These are phyloP conservation scores for Limnephilus auricula DNA, from an alignment of 2,888 invertebrate genomes.

Conservation along the genomic window DNA sequence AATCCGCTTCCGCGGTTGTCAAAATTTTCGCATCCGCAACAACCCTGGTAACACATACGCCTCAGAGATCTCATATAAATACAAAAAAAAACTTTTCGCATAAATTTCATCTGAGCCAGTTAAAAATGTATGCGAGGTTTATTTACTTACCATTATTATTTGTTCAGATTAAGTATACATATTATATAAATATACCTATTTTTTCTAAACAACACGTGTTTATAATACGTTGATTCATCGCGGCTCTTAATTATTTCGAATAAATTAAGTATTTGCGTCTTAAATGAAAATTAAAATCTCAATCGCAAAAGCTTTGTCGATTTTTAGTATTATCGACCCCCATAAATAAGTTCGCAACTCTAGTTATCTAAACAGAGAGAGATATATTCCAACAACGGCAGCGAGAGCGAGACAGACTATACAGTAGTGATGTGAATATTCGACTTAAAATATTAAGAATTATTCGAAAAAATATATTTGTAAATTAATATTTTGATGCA, in stretches of 20 bases:
- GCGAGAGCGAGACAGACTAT: slow-evolving; percentile 14
- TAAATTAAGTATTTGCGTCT: background rate
- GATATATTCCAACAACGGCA: background rate
- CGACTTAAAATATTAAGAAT: background rate
- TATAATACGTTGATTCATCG: background rate
- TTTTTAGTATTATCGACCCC: background rate
- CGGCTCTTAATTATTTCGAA: background rate
- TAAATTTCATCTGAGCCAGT: background rate
- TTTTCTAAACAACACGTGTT: background rate
- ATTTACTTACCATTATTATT: too few relatives aligned
- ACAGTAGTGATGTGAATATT: background rate
- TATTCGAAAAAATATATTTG: background rate
- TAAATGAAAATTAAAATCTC: background rate
- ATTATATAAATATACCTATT: too few relatives aligned
- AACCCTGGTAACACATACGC: too few relatives aligned
- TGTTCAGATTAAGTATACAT: too few relatives aligned
- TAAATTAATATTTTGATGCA: background rate
- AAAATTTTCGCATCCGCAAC: too few relatives aligned
- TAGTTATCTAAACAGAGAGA: slow-evolving; percentile 7
- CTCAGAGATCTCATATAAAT: too few relatives aligned
- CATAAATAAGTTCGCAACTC: background rate
- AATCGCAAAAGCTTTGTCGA: background rate
- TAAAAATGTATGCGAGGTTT: background rate
- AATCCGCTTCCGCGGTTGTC: too few relatives aligned
- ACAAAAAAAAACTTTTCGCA: background rate